Conservation (phyloP, 2,113 vertebrate genomes). For the Ranitomeya imitator region DNA sequence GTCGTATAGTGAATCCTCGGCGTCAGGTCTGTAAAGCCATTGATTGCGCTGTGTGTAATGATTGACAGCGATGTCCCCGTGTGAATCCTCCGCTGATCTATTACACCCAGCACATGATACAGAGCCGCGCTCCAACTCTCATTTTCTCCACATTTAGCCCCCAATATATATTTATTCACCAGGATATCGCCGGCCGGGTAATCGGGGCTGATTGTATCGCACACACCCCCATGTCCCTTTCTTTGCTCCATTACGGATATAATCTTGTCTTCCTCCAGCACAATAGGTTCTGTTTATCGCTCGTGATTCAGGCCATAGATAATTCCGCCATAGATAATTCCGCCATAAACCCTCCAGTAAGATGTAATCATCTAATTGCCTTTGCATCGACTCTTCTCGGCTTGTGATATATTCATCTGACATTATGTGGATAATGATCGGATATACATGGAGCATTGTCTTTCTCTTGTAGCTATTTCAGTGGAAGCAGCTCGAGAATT, state of each 20-base stretch:
- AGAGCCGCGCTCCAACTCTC: not conserved
- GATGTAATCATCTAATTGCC: slow-evolving; percentile 7
- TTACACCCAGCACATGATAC: not conserved
- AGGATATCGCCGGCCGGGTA: not conserved
- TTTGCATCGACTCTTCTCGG: not conserved
- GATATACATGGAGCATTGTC: slow-evolving; percentile 26
- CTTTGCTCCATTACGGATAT: not conserved
- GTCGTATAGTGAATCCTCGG: not conserved
- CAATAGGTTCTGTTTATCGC: not conserved
- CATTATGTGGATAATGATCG: slow-evolving; percentile 7
- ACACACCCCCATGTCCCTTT: not conserved
- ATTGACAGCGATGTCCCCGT: not conserved
- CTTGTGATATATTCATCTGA: not conserved
- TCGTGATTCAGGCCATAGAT: not conserved
- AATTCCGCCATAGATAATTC: not conserved
- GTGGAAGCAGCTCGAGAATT: slow-evolving; percentile 97
- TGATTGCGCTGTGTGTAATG: not conserved
- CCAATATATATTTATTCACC: not conserved
- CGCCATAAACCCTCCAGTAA: not conserved
- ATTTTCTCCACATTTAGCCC: not conserved
- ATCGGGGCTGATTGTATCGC: not conserved
- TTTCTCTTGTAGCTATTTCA: slow-evolving; percentile 83
- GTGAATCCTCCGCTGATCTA: not conserved
- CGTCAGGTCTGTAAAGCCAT: not conserved
- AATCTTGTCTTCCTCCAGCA: not conserved